Base-by-base conservation (phyloP, 2,888 invertebrate species). In the Drosophila dives region DNA sequence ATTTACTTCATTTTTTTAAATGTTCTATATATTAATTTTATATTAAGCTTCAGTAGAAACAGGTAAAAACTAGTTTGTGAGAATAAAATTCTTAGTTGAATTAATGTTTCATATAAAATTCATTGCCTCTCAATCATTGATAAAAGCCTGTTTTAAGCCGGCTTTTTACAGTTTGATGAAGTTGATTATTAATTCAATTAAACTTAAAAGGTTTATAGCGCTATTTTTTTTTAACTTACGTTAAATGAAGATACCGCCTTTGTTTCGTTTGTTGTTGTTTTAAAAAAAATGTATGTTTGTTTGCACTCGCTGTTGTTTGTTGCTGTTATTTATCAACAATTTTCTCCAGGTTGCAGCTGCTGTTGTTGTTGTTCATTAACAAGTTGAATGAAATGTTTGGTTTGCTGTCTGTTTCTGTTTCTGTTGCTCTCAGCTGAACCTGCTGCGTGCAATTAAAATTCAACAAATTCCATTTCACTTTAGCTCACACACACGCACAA, bases 381-480 rank as follows among this genome's bases (percentile, higher is more conserved):
- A 83, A 66, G 77, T 72, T 74, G 67, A 74, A 82, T 79, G 65
- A 79, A 85, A 81, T 77, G 50, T 65, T 64, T 42, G 38, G 48
- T 51, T 51, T 49, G n/a, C 38, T 62, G 54, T 64, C 65, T 67
- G 53, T 70, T 42, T 70, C 58, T 54, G 17, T 51, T 60, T 53
- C 53, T 49, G 67, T 58, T 45, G 67, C 61, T 64, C 69, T 70
- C 72, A 79, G 86, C 61, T 76, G 32, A 51, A 67, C 70, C 70
- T 89, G 75, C 75, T 73, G 45, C 45, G 45, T 81, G 82, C 77
- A 82, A 81, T 89, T 89, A 89, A 89, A 80, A 85, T 82, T 89
- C 74, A 87, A 75, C 74, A 75, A 89, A 87, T 87, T 81, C 77
- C 88, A 87, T 89, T 85, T 85, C 85, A 89, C 85, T 87, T 80